These are phyloP conservation scores for Antechinus stuartii DNA, from an alignment of 2,113 vertebrate species.

Conservation along the genomic window DNA sequence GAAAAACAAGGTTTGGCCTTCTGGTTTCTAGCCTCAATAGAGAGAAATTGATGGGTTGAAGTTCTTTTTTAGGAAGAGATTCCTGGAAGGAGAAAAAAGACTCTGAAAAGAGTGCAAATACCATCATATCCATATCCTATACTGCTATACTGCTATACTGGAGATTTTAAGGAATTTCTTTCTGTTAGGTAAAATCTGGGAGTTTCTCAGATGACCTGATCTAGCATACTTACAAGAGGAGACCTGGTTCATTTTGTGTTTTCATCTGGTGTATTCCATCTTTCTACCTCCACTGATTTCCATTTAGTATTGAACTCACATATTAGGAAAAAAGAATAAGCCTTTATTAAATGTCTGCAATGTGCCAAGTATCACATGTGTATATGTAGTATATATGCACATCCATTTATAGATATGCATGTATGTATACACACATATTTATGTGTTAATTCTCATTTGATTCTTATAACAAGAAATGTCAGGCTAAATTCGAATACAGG, in stretches of 20 bases:
- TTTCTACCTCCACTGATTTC: background rate
- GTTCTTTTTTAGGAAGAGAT: background rate
- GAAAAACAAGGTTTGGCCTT: background rate
- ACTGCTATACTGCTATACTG: background rate
- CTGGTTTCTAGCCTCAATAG: background rate
- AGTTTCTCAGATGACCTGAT: background rate
- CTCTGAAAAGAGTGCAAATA: background rate
- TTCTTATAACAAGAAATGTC: background rate
- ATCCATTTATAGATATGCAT: no score
- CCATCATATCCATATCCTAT: background rate
- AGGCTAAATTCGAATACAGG: background rate
- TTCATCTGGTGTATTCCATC: background rate
- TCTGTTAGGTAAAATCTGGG: background rate
- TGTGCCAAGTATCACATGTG: background rate
- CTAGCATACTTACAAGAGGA: background rate
- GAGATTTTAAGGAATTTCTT: background rate
- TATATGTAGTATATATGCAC: no score
- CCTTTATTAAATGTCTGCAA: background rate
- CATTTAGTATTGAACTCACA: background rate
- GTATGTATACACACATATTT: no score
- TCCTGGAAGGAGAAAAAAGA: background rate
- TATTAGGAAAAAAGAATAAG: background rate
- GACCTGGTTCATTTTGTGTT: background rate
- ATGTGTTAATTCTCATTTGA: background rate
- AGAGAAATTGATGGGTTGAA: background rate